phyloP scores from a whole-genome alignment of 2,113 vertebrate genomes.

The Melanotaenia duboulayi region DNA sequence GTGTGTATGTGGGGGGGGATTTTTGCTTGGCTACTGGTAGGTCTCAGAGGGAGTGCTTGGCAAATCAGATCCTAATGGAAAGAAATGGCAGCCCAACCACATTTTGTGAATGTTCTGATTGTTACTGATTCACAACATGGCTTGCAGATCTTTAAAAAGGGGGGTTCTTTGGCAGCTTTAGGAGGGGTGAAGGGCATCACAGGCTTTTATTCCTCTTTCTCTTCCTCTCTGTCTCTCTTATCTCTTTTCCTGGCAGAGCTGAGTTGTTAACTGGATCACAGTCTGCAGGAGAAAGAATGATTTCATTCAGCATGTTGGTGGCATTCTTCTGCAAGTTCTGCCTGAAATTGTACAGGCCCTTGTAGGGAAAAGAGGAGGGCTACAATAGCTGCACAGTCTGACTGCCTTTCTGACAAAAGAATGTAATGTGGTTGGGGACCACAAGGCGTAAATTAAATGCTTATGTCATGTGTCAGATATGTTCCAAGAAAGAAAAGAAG shows the following conservation, averaged over 20 bases:
- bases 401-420: conserved; percentile 60
- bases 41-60: conserved; percentile 54
- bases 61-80: conserved; percentile 52
- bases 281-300: conserved; percentile 58
- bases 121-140: conserved; percentile 59
- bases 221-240: conserved; percentile 60
- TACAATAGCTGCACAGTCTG: conserved; percentile 68
- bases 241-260: conserved; percentile 66
- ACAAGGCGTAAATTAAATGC: conserved; percentile 63
- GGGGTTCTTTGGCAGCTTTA: conserved; percentile 14
- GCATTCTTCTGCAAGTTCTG: conserved; percentile 59
- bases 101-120: conserved; percentile 70
- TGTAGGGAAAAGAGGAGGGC: conserved; percentile 14
- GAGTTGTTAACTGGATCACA: conserved; percentile 62
- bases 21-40: conserved; percentile 20
- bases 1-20: background rate
- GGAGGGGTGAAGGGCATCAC: conserved; percentile 49
- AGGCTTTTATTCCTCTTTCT: conserved; percentile 53
- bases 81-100: conserved; percentile 50
- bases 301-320: conserved; percentile 64
- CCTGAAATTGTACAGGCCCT: conserved; percentile 58
- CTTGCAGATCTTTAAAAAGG: conserved; percentile 23
- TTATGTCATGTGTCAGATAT: conserved; percentile 67
- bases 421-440: conserved; percentile 62
- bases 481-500: conserved; percentile 58